These are phyloP conservation scores for Drosophila infuscata DNA, from an alignment of 2,888 invertebrate species.

Conservation along the genomic window DNA sequence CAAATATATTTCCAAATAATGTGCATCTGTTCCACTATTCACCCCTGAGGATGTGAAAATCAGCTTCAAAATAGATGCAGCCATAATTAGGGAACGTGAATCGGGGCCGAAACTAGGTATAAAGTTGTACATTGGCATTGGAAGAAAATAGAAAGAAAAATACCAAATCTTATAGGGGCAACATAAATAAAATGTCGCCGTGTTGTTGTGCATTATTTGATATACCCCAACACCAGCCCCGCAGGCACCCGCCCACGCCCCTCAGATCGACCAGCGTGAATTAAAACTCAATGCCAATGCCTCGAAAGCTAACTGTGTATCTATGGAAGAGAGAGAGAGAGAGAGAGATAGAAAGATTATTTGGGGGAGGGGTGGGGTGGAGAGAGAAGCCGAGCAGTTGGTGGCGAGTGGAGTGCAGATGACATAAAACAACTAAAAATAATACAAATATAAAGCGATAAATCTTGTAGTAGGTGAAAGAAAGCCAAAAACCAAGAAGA, in stretches of 20 bases:
- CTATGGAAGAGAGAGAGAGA: not conserved
- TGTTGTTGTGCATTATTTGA: conserved; percentile 8
- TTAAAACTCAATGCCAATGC: conserved; percentile 16
- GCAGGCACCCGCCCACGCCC: not conserved
- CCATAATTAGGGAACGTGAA: conserved; percentile 25
- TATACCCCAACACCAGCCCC: not conserved
- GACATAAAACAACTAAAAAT: conserved; percentile 81
- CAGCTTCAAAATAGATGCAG: conserved; percentile 34
- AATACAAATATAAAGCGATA: conserved; percentile 81
- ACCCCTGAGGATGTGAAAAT: conserved; percentile 1
- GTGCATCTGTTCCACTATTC: not conserved
- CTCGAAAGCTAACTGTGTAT: conserved; percentile 42
- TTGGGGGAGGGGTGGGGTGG: not conserved
- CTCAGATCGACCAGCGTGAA: not conserved
- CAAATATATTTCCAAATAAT: not conserved
- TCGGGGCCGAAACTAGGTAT: conserved; percentile 6
- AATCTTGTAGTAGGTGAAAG: conserved; percentile 83
- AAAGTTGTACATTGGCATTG: conserved; percentile 36
- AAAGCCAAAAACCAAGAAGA: conserved; percentile 52
- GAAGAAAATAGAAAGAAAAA: not conserved
- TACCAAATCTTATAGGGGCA: conserved; percentile 29
- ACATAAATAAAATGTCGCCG: conserved; percentile 55
- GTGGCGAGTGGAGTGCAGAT: conserved; percentile 47
- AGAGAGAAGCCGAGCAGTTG: conserved; percentile 23
- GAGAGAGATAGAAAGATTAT: not conserved